A percentile compares a stretch with the other conserved stretches of the same genome.
These are phyloP conservation scores for Choloepus hoffmanni DNA, from an alignment of 2,113 vertebrate genomes.

Conservation along the genomic window DNA sequence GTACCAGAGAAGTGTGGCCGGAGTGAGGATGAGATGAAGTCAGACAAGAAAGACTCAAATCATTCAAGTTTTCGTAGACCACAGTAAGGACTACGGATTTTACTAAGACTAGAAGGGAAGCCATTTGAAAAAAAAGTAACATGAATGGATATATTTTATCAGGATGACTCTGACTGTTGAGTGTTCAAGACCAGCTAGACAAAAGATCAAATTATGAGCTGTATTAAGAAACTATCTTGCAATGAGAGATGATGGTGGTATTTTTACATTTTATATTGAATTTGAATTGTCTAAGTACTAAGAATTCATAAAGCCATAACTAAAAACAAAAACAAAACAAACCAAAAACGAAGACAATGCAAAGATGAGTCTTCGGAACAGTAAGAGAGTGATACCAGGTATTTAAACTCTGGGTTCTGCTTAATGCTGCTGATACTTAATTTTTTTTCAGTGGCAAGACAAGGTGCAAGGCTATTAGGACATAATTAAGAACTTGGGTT, in stretches of 20 bases:
- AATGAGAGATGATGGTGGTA: slow-evolving; percentile 10
- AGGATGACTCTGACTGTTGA: neutral
- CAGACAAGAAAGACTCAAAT: neutral
- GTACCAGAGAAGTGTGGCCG: neutral
- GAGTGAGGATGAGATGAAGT: neutral
- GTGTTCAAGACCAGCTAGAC: slow-evolving; percentile 28
- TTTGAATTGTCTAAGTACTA: neutral
- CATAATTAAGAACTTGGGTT: slow-evolving; percentile 23
- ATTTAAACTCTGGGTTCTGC: slow-evolving; percentile 53
- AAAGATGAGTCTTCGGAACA: slow-evolving; percentile 30
- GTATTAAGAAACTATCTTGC: neutral
- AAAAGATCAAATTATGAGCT: neutral
- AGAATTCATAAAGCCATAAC: slow-evolving; percentile 38
- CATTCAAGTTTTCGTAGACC: neutral
- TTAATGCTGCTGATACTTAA: neutral
- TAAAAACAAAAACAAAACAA: neutral
- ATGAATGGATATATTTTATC: slow-evolving; percentile 11
- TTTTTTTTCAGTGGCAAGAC: neutral
- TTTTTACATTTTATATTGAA: slow-evolving; percentile 50
- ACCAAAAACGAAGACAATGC: neutral
- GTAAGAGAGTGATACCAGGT: neutral
- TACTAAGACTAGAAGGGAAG: neutral
- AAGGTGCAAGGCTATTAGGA: neutral
- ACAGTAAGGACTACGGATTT: neutral
- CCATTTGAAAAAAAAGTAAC: slow-evolving; percentile 34